Evolutionary conservation across 2,113 vertebrate species (phyloP), one percentile per base, ranked within the genome.

Genomic region (Macquaria ambigua): DNA sequence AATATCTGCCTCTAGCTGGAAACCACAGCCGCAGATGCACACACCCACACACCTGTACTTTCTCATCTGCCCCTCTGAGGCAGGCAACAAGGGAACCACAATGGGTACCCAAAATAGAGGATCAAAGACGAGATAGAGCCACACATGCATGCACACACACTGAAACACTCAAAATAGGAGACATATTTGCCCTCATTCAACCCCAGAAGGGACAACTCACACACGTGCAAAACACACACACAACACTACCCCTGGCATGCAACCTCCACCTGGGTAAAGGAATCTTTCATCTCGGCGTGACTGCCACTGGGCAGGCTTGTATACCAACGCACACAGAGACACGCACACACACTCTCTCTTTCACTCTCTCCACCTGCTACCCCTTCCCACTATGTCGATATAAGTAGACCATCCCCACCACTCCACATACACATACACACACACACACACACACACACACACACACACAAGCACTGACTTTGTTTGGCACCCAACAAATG

Each of bases 321-420:
- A 91, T 63, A 84, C 66, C 70, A 80, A 39, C 20, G 1, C 79
- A 69, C 74, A 81, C 59, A 70, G 5, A 64, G 11, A 23, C 52
- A 46, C 66, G 31, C 18, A 56, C 61, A 43, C 39, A 61, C 68
- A 66, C 28, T 55, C 55, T 6, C 20, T 11, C 43, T 74, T 71
- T 61, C 23, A 52, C 52, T 62, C 56, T 75, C 68, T 89, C 84
- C 87, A 91, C 86, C 90, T 92, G 90, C 89, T 87, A 71, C 80
- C 81, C 58, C 25, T 79, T 74, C 68, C 59, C 52, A 46, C 23
- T 63, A 69, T 48, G 68, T 66, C 34, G 20, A 81, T 66, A 72
- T 62, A 81, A 84, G 72, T 12, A 2, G 52, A 63, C 61, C 63
- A 70, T 62, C 46, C 25, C 15, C 43, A 70, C 62, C 66, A 50